These are phyloP conservation scores for Ennomos fuscantarius DNA, from an alignment of 2,888 invertebrate species.

Conservation along the genomic window DNA sequence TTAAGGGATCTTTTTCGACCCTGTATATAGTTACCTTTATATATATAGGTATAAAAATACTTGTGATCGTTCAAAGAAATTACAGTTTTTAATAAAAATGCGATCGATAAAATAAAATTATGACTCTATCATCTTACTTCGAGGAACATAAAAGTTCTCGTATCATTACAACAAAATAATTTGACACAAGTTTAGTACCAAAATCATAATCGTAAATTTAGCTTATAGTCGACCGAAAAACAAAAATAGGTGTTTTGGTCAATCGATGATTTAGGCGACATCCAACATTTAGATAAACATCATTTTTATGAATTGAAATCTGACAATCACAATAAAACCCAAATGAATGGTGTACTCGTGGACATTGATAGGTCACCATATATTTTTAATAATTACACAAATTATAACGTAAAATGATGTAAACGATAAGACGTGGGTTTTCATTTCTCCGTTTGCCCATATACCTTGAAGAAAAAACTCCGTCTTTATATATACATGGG, in stretches of 20 bases:
- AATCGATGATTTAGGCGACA: no score
- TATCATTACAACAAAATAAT: constrained; percentile 12
- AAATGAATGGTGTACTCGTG: background rate
- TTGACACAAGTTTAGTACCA: constrained; percentile 15
- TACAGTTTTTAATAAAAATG: constrained; percentile 5
- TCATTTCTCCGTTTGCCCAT: constrained; percentile 18
- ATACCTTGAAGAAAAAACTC: constrained; percentile 1
- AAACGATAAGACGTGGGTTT: constrained; percentile 20
- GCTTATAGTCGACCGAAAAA: constrained; percentile 32
- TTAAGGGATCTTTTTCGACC: constrained; percentile 32
- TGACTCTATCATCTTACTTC: constrained; percentile 33
- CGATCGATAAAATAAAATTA: constrained; percentile 27
- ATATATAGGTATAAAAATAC: background rate
- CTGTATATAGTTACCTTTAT: constrained; percentile 9
- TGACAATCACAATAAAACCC: no score
- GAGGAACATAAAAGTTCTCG: constrained; percentile 23
- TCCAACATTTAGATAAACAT: no score
- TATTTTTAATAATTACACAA: constrained; percentile 6
- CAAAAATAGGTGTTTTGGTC: constrained; percentile 7
- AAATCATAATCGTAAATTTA: constrained; percentile 31
- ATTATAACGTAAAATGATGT: background rate
- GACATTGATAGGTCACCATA: background rate
- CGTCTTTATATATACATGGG: no score
- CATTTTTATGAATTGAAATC: no score
- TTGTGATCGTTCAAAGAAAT: constrained; percentile 5